A percentile compares a stretch with the other conserved stretches of the same genome.
These are phyloP conservation scores for Ricordea florida DNA, from an alignment of 92 coral and sea anemone genomes.

Conservation along the genomic window DNA sequence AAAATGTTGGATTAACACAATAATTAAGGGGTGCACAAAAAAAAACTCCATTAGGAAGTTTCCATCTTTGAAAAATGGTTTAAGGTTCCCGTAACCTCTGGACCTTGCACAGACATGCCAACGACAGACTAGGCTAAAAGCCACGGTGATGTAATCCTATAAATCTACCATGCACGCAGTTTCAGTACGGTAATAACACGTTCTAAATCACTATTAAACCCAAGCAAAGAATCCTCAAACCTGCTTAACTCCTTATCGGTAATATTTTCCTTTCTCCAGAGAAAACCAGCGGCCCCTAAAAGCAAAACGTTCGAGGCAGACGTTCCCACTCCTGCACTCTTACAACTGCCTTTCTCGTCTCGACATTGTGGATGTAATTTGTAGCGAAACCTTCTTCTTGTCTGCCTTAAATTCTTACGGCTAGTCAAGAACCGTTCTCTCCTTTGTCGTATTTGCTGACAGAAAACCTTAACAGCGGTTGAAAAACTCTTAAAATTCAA, in stretches of 20 bases:
- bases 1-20: too few relatives aligned
- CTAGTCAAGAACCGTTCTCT: conserved; percentile 36
- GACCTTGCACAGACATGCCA: too few relatives aligned
- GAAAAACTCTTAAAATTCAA: conserved; percentile 73
- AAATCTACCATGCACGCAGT: too few relatives aligned
- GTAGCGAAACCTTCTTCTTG: conserved; percentile 33
- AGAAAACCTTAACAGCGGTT: conserved; percentile 72
- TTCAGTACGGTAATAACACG: too few relatives aligned
- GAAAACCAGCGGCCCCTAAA: conserved; percentile 66
- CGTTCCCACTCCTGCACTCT: not conserved
- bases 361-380: conserved; percentile 40
- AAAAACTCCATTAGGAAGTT: too few relatives aligned
- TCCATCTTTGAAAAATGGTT: too few relatives aligned
- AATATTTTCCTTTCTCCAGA: conserved; percentile 79
- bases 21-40: too few relatives aligned
- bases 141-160: too few relatives aligned
- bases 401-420: conserved; percentile 52
- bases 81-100: too few relatives aligned
- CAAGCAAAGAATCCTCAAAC: too few relatives aligned
- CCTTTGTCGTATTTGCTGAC: conserved; percentile 74
- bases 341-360: conserved; percentile 19
- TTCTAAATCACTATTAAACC: too few relatives aligned
- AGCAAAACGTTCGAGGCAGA: conserved; percentile 48
- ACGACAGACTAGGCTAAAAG: too few relatives aligned
- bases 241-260: conserved; percentile 85